Evolutionary conservation across 2,888 invertebrate genomes (phyloP).

Genomic region (Lypha dubia): DNA sequence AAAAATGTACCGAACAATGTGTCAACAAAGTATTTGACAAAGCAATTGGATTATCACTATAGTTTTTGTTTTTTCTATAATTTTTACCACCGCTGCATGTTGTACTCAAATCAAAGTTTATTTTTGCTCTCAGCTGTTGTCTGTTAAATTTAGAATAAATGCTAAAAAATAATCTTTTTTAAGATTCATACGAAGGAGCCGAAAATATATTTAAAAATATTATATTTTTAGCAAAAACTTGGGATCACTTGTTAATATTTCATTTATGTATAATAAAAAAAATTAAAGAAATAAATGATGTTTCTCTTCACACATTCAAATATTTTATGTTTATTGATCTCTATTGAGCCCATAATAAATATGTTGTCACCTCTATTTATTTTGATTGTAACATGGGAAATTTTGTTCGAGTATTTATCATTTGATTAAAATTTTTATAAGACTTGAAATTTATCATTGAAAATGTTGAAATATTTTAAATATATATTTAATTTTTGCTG

Average conservation of each 20-base stretch:
- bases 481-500: slow-evolving; percentile 45
- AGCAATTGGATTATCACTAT: not conserved
- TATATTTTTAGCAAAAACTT: slow-evolving; percentile 27
- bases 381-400: slow-evolving; percentile 34
- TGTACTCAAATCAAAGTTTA: not conserved
- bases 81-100: slow-evolving; percentile 9
- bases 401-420: slow-evolving; percentile 4
- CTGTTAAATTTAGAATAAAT: slow-evolving; percentile 48
- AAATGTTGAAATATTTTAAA: slow-evolving; percentile 50
- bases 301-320: slow-evolving; percentile 19
- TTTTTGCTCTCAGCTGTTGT: slow-evolving; percentile 34
- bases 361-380: slow-evolving; percentile 3
- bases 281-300: not conserved
- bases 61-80: slow-evolving; percentile 9
- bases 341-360: slow-evolving; percentile 19
- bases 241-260: slow-evolving; percentile 2
- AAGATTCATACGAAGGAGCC: not conserved
- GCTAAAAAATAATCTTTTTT: slow-evolving; percentile 15
- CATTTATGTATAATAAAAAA: not conserved
- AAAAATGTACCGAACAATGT: too few species aligned
- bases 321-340: slow-evolving; percentile 20
- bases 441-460: slow-evolving; percentile 63
- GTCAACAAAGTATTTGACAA: too few species aligned
- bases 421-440: slow-evolving; percentile 17
- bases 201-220: not conserved